A percentile compares a stretch with the other conserved stretches of the same genome.
phyloP scores from a whole-genome alignment of 2,888 invertebrate species.

The Nomada goodeniana region DNA sequence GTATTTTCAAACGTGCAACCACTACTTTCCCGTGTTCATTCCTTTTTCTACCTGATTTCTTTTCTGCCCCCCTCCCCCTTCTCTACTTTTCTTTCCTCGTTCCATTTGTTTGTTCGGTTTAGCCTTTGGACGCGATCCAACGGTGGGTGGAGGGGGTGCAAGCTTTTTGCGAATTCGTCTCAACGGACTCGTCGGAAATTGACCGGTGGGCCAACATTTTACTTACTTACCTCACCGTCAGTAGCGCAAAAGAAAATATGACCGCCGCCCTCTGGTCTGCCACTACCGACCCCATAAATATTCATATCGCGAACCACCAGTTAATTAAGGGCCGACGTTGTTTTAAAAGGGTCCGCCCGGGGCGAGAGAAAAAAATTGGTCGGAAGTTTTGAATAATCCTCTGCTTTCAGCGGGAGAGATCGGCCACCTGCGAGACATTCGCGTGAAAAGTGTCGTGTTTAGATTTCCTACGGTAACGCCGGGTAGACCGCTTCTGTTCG shows the following conservation, averaged over 20 bases:
- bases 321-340: conserved; percentile 62
- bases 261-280: neutral
- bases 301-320: conserved; percentile 60
- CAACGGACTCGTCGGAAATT: conserved; percentile 70
- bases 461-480: conserved; percentile 12
- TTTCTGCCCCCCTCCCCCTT: too few species aligned
- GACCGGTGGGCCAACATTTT: conserved; percentile 62
- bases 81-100: neutral
- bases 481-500: neutral
- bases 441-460: neutral
- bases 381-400: conserved; percentile 52
- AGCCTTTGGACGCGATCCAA: conserved; percentile 71
- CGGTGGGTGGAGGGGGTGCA: conserved; percentile 61
- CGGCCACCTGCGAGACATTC: conserved; percentile 41
- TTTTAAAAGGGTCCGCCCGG: conserved; percentile 50
- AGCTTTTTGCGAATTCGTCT: conserved; percentile 65
- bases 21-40: too few species aligned
- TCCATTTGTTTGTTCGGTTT: conserved; percentile 61
- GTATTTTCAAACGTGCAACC: too few species aligned
- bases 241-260: conserved; percentile 41
- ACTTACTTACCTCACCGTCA: conserved; percentile 43
- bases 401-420: conserved; percentile 11
- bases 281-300: conserved; percentile 56
- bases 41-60: too few species aligned
- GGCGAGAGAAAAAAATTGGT: conserved; percentile 36